Evolutionary conservation across 2,113 vertebrate species (phyloP), one percentile per base, ranked within the genome.

Genomic region (Pelmatolapia mariae): DNA sequence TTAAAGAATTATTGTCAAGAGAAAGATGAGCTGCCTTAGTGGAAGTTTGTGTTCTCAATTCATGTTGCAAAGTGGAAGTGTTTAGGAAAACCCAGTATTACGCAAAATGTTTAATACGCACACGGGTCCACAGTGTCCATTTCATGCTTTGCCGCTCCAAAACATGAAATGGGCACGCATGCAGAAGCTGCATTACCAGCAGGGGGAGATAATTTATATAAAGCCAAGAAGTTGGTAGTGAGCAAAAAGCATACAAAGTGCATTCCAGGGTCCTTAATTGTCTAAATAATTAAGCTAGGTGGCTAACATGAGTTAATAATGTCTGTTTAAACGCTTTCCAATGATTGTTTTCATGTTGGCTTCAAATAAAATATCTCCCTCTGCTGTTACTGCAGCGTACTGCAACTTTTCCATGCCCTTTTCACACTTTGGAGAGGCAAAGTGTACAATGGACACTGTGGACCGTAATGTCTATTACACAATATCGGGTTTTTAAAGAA

Each of bases 361-460:
- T n/a, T 66, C 18, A 66, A 66, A 38, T 66, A 66, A 66, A 66
- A 66, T 38, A 38, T 66, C 33, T 66, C 61, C 61, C 31, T 66
- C 33, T 66, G 61, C 61, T 66, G 33, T 66, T 66, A 66, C 19
- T 66, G 61, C 10, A 66, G 0, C 7, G 1, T 22, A 22, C 33
- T 66, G 61, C 61, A 66, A n/a, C 0, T 66, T 66, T 22, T 13
- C 19, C 61, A 8, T 66, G 1, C 33, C 1, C 1, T 66, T 38
- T 38, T 66, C 4, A 13, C 3, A 36, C 57, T 61, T 61, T 2
- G 6, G 18, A 38, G 18, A 66, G 18, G 31, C 4, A 66, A 66
- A 38, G 19, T 22, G 19, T 38, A 0, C 19, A 68, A 68, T 38
- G 33, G 4, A 68, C 11, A 68, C 33, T 5, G 33, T 38, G 61